Conservation (phyloP, 2,888 invertebrate genomes). For the Adelognathus sp. region DNA sequence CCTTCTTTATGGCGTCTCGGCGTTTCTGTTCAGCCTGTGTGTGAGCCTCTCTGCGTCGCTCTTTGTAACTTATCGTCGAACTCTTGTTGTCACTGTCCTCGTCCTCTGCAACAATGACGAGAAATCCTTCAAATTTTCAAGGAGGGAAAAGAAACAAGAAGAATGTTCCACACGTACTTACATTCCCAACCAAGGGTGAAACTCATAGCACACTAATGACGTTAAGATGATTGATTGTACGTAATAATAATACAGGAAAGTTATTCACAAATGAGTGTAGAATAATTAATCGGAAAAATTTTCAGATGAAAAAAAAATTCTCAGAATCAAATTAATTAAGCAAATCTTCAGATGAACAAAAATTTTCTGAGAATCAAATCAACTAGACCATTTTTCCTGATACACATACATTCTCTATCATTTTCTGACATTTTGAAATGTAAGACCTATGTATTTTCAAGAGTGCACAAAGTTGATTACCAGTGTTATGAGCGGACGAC, state of each 20-base stretch:
- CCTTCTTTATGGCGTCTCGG: slow-evolving; percentile 98
- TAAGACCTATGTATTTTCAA: background rate
- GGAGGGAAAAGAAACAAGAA: background rate
- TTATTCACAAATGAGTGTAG: too few species aligned
- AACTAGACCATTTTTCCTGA: too few species aligned
- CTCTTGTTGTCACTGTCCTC: slow-evolving; percentile 85
- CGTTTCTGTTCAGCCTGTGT: slow-evolving; percentile 98
- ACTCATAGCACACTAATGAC: too few species aligned
- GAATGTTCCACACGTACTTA: background rate
- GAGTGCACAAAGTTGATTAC: slow-evolving; percentile 76
- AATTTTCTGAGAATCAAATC: too few species aligned
- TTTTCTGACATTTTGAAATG: background rate
- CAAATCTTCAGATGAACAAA: too few species aligned
- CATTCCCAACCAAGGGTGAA: too few species aligned
- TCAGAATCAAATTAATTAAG: too few species aligned
- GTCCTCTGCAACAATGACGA: slow-evolving; percentile 82
- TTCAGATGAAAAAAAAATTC: too few species aligned
- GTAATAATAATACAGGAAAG: too few species aligned
- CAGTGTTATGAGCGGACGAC: slow-evolving; percentile 91
- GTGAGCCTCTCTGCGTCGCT: slow-evolving; percentile 96
- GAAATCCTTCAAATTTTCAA: slow-evolving; percentile 8
- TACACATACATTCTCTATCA: background rate
- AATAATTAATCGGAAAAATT: too few species aligned
- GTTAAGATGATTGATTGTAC: too few species aligned
- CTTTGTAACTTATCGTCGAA: slow-evolving; percentile 93